Evolutionary conservation across 2,113 vertebrate species (phyloP), one percentile per base, ranked within the genome.

Genomic region (Platysteira castanea): DNA sequence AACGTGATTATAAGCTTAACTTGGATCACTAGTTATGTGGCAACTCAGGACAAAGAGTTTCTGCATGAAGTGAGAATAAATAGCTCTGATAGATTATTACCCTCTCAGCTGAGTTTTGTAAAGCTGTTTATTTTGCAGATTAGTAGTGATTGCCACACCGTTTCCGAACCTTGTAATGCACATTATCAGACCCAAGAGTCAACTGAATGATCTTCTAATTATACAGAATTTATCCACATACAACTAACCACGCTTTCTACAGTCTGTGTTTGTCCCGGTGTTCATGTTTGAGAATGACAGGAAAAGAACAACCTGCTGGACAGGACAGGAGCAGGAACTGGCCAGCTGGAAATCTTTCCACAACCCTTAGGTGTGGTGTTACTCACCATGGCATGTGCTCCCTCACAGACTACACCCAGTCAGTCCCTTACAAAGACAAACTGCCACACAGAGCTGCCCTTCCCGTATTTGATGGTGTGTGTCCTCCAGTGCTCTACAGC

Each of bases 41-140:
- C 95, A 88, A 60, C 60, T 85, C 26, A 27, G 94, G 83, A 96
- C 92, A 94, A 85, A 92, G 64, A 53, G 47, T 76, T 97, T 73
- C 83, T 57, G 57, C 52, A 35, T 15, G 49, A 44, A 59, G 44
- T 35, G 37, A 88, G 46, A 59, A 94, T 13, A 64, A 84, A 69
- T 14, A 59, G 70, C 50, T 59, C 28, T 69, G 27, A 50, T 5
- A 71, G 47, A 59, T 63, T 23, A 59, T 63, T 23, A 33, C 54
- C 63, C 50, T 52, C 61, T n/a, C 2, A 0, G 11, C 52, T 82
- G 23, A 13, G 50, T 83, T 92, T 41, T 47, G 44, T 53, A 63
- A 65, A 10, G 47, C 54, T 54, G n/a, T 20, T 60, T 64, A 30
- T 47, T 74, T 54, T 91, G 44, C 46, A 78, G 31, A 35, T 67